Conservation (phyloP, 2,797 vertebrate species). For the Enteromius viviparus region DNA sequence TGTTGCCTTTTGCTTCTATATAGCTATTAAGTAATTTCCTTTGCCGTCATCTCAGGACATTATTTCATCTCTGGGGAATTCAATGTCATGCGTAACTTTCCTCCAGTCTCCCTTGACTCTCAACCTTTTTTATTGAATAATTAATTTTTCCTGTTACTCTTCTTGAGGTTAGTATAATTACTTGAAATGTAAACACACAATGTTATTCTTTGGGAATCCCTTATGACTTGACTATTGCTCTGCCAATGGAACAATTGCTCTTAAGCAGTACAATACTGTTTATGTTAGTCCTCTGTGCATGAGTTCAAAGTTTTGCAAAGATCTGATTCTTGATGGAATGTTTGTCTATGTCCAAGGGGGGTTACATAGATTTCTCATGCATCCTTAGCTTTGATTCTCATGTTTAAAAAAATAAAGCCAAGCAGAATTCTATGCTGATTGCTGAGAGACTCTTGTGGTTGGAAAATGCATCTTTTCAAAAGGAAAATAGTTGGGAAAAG, state of each 20-base stretch:
- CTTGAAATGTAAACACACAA: conserved; percentile 62
- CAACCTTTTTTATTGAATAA: conserved; percentile 70
- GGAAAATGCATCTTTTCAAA: conserved; percentile 64
- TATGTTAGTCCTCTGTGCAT: conserved; percentile 62
- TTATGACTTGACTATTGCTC: conserved; percentile 60
- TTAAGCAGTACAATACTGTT: conserved; percentile 61
- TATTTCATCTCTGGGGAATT: conserved; percentile 56
- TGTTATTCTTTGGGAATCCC: conserved; percentile 65
- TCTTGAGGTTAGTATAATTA: conserved; percentile 63
- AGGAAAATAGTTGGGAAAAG: conserved; percentile 58
- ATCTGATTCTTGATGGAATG: conserved; percentile 68
- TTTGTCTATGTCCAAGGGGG: conserved; percentile 65
- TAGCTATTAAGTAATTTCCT: conserved; percentile 62
- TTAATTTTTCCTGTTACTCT: conserved; percentile 69
- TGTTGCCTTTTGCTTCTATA: conserved; percentile 51
- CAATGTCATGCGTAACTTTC: conserved; percentile 56
- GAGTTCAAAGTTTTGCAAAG: conserved; percentile 65
- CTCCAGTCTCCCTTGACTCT: conserved; percentile 61
- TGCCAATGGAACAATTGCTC: conserved; percentile 58
- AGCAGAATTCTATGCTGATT: conserved; percentile 59
- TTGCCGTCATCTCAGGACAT: conserved; percentile 55
- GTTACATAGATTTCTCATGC: conserved; percentile 66
- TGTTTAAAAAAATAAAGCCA: conserved; percentile 52
- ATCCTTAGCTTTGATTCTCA: conserved; percentile 58
- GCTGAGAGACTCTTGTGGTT: conserved; percentile 60